Conservation (phyloP, 2,888 invertebrate species). For the Fragum fragum region DNA sequence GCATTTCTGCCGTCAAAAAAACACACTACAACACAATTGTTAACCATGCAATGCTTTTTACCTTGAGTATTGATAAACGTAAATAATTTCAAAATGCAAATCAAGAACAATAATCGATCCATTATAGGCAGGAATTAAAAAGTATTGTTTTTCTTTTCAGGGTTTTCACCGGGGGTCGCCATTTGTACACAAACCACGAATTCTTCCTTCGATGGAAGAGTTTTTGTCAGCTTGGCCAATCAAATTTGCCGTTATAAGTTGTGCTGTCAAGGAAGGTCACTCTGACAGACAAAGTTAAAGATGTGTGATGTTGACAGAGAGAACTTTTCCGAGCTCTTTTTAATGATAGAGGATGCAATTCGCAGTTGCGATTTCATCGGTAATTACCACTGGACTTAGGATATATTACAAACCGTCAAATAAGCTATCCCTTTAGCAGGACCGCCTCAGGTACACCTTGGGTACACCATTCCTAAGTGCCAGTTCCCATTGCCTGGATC, state of each 20-base stretch:
- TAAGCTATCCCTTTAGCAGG: too few species aligned
- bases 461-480: too few species aligned
- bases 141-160: too few species aligned
- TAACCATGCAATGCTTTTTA: too few species aligned
- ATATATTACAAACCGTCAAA: too few species aligned
- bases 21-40: too few species aligned
- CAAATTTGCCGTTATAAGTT: conserved; percentile 20
- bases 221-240: conserved; percentile 16
- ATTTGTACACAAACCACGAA: conserved; percentile 29
- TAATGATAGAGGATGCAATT: conserved; percentile 89
- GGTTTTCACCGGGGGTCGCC: conserved; percentile 9
- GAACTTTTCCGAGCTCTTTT: conserved; percentile 89
- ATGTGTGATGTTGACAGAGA: conserved; percentile 75
- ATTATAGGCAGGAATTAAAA: background rate
- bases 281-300: background rate
- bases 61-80: background rate
- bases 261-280: conserved; percentile 12
- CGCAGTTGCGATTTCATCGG: conserved; percentile 87
- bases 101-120: background rate
- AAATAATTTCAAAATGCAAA: background rate
- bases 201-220: background rate
- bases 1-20: too few species aligned
- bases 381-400: too few species aligned
- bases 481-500: too few species aligned
- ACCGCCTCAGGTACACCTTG: too few species aligned